Base-by-base conservation (phyloP, 2,113 vertebrate genomes). In the Mus spicilegus region DNA sequence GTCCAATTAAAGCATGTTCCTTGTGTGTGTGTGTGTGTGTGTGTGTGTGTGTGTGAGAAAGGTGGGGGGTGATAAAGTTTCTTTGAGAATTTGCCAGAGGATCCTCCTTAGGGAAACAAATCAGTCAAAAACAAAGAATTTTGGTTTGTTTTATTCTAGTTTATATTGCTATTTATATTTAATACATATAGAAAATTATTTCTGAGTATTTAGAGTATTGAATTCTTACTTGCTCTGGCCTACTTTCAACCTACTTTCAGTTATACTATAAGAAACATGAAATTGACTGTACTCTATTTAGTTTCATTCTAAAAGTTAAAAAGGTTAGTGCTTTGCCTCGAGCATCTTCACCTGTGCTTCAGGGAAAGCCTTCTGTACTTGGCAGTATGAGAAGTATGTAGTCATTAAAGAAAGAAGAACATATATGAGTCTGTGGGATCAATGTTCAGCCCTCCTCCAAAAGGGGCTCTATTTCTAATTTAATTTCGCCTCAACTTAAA, bases 181-280 rank as follows among this genome's bases (percentile, higher is more conserved):
- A 96, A 76, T 89, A 70, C 1, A 90, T 20, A 39, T 92, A 84
- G 24, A 19, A 78, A 95, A 76, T 86, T 72, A 70, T 95, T 89
- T 97, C n/a, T 85, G 56, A 86, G 14, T 94, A 65, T 92, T 97
- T 72, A 94, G 19, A 72, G 67, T 91, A 75, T 26, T 95, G 67
- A 72, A 20, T 89, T 93, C 3, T 77, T 87, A 81, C 24, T 91
- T 96, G 11, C 49, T 87, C 36, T 85, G 36, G 17, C 84, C n/a
- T 7, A 84, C 77, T 96, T 95, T 75, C 9, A 95, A 93, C 49
- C 26, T 14, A n/a, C 63, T 49, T 81, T 95, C 10, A 90, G 3
- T 92, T 88, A 19, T 82, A 61, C 17, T 16, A 46, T 80, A 33
- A 95, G 94, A 56, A 46, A 4, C 2, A 56, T 87, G 77, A 63